Conservation (phyloP, 1,140 invertebrate species). For the Spodoptera litura region DNA sequence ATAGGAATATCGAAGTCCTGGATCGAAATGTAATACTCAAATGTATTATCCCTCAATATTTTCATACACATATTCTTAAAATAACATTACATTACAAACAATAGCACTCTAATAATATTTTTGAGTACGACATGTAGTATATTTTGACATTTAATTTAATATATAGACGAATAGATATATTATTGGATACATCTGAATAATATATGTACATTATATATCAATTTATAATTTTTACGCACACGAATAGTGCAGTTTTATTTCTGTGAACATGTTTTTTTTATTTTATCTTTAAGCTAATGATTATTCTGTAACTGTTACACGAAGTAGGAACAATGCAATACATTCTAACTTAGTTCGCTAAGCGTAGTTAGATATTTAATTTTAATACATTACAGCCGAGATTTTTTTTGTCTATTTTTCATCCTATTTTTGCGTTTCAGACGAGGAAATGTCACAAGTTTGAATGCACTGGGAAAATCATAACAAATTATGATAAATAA, state of each 20-base stretch:
- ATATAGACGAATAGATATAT: conserved; percentile 25
- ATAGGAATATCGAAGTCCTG: conserved; percentile 1
- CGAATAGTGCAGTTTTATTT: conserved; percentile 56
- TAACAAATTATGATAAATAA: conserved; percentile 24
- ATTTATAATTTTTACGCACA: conserved; percentile 51
- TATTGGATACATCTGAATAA: conserved; percentile 33
- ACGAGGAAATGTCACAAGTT: background rate
- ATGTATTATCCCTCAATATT: conserved; percentile 7
- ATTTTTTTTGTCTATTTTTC: conserved; percentile 41
- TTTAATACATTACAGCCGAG: conserved; percentile 44
- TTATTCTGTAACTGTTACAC: conserved; percentile 51
- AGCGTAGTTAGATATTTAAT: conserved; percentile 62
- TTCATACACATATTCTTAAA: background rate
- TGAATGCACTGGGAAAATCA: conserved; percentile 41
- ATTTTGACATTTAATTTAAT: conserved; percentile 40
- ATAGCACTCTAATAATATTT: conserved; percentile 26
- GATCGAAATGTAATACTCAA: conserved; percentile 17
- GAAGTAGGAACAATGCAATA: conserved; percentile 65
- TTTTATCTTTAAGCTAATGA: conserved; percentile 44
- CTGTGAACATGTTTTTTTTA: conserved; percentile 54
- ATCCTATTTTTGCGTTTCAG: conserved; percentile 16
- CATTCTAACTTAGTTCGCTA: conserved; percentile 61
- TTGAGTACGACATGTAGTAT: background rate
- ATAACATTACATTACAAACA: too few species aligned
- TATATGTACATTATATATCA: conserved; percentile 15